Evolutionary conservation across 2,888 invertebrate species (phyloP).

Genomic region (Gonocerus acuteangulatus): DNA sequence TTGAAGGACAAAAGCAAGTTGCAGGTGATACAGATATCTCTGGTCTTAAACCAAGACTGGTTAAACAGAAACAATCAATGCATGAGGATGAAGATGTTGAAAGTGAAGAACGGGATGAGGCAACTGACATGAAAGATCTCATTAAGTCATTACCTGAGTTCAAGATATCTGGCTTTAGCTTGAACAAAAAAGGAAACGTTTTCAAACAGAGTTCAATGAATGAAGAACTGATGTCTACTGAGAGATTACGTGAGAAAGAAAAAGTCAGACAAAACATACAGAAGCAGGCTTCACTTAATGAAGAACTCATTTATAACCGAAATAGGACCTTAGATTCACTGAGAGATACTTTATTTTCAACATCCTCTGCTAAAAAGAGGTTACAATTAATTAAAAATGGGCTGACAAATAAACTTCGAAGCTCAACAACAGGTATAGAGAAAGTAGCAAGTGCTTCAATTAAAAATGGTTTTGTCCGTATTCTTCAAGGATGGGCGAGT

Average conservation of each 20-base stretch:
- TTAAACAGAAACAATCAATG: constrained; percentile 79
- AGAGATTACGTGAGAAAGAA: constrained; percentile 74
- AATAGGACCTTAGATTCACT: constrained; percentile 60
- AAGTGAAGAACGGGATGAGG: constrained; percentile 40
- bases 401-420: constrained; percentile 74
- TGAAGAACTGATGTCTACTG: constrained; percentile 83
- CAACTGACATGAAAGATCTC: constrained; percentile 59
- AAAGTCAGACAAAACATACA: constrained; percentile 72
- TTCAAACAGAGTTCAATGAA: constrained; percentile 80
- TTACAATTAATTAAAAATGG: constrained; percentile 71
- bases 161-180: constrained; percentile 42
- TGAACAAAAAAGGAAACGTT: constrained; percentile 49
- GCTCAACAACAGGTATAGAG: constrained; percentile 73
- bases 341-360: constrained; percentile 65
- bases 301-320: constrained; percentile 65
- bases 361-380: constrained; percentile 64
- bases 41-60: constrained; percentile 57
- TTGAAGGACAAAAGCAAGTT: constrained; percentile 40
- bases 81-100: constrained; percentile 55
- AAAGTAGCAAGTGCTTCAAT: constrained; percentile 61
- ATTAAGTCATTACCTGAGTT: constrained; percentile 60
- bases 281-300: constrained; percentile 82
- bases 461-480: constrained; percentile 71
- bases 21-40: constrained; percentile 33
- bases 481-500: constrained; percentile 68